Evolutionary conservation across 2,113 vertebrate species (phyloP), one percentile per base, ranked within the genome.

Genomic region (Choloepus hoffmanni): DNA sequence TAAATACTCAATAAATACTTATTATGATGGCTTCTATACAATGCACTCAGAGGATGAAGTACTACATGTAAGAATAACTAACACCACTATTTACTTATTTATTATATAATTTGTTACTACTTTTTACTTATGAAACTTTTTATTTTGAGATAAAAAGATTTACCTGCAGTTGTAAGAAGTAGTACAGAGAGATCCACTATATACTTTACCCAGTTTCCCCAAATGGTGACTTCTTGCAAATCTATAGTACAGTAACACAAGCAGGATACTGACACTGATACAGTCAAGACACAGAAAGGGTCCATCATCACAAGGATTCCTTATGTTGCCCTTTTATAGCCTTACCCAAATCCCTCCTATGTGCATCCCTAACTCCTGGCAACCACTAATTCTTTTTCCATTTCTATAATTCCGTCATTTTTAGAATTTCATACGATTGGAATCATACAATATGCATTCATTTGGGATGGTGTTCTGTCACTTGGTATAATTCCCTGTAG

Each of bases 241-340:
- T 60, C 21, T 7, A 60, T 60, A 60, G 58, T 23, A 5, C 58
- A 60, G 7, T 60, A 60, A 23, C 21, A 21, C 58, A 60, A 60
- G 18, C 58, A 21, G 58, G 58, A 60, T 23, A 60, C 21, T 60
- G 58, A 8, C 55, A 60, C 19, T 23, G 19, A 60, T 23, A 60
- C 65, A 68, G 7, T 16, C 65, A 68, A 68, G 30, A 68, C 19
- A 68, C 23, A n/a, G 63, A 43, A 2, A 13, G 1, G 13, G 9
- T 53, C 50, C 50, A 18, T 14, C 40, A 4, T 13, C 18, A 0
- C 24, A 18, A 28, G 1, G n/a, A 8, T 10, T 1, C 2, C 23
- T 9, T 40, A 0, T 19, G 6, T 8, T 36, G 21, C 24, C 50
- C 6, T 48, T 48, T n/a, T 60, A 5, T 4, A 28, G 53, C 82